These are phyloP conservation scores for Daubentonia madagascariensis DNA, from an alignment of 2,113 vertebrate genomes.

Conservation along the genomic window DNA sequence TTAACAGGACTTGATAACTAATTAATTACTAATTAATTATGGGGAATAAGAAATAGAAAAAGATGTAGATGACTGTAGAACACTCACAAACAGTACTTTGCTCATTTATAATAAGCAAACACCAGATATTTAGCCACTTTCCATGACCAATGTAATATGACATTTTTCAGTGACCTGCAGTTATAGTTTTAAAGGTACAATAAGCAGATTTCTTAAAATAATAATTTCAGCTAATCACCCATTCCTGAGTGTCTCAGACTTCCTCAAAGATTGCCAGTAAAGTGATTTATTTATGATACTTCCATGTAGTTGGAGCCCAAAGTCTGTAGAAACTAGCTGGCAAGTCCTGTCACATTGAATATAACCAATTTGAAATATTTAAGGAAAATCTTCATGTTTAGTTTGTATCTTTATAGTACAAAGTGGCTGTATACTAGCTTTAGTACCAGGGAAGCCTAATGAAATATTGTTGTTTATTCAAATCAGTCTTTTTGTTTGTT, in stretches of 20 bases:
- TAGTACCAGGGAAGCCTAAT: background rate
- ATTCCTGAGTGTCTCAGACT: background rate
- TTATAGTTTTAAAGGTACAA: background rate
- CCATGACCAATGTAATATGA: background rate
- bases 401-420: background rate
- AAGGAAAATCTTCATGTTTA: background rate
- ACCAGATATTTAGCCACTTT: background rate
- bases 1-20: background rate
- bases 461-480: background rate
- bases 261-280: background rate
- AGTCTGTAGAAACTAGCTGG: background rate
- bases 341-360: background rate
- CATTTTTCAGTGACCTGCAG: background rate
- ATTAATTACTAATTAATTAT: background rate
- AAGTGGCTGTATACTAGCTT: background rate
- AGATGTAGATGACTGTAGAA: background rate
- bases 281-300: background rate
- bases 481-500: background rate
- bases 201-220: background rate
- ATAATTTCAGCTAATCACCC: background rate
- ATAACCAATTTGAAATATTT: background rate
- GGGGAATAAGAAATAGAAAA: background rate
- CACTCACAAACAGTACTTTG: background rate
- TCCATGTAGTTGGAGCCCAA: rapidly evolving
- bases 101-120: background rate